These are phyloP conservation scores for Apogon talboti DNA, from an alignment of 2,797 vertebrate species.

Conservation along the genomic window DNA sequence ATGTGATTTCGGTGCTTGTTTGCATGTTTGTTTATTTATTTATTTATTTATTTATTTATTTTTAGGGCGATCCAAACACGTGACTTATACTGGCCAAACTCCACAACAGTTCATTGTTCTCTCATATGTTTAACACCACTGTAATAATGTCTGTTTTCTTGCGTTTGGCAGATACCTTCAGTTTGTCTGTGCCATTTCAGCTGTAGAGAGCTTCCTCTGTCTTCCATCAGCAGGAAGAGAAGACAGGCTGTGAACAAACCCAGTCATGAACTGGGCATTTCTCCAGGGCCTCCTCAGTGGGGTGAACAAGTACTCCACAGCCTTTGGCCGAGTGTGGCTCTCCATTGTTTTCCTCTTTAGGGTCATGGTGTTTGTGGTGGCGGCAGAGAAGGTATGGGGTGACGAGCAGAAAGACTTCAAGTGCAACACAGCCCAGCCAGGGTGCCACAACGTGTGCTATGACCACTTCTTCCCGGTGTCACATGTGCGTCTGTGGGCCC, in stretches of 20 bases:
- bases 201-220: slow-evolving; percentile 38
- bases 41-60: not conserved
- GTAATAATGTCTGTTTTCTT: not conserved
- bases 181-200: slow-evolving; percentile 27
- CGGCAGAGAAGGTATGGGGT: slow-evolving; percentile 93
- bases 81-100: not conserved
- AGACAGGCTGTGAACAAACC: slow-evolving; percentile 48
- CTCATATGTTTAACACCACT: not conserved
- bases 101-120: not conserved
- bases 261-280: slow-evolving; percentile 92
- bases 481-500: slow-evolving; percentile 95
- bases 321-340: slow-evolving; percentile 95
- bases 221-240: slow-evolving; percentile 58
- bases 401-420: slow-evolving; percentile 95
- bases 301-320: slow-evolving; percentile 95
- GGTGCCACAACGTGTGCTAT: slow-evolving; percentile 94
- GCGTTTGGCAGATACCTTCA: not conserved
- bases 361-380: slow-evolving; percentile 94
- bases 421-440: slow-evolving; percentile 94
- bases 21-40: not conserved
- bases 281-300: slow-evolving; percentile 92
- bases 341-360: slow-evolving; percentile 96
- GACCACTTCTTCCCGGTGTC: slow-evolving; percentile 95
- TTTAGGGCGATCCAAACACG: not conserved
- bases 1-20: not conserved